A percentile compares a stretch with the other conserved stretches of the same genome.
Conservation (phyloP, 2,113 vertebrate species). For the Nestor notabilis region DNA sequence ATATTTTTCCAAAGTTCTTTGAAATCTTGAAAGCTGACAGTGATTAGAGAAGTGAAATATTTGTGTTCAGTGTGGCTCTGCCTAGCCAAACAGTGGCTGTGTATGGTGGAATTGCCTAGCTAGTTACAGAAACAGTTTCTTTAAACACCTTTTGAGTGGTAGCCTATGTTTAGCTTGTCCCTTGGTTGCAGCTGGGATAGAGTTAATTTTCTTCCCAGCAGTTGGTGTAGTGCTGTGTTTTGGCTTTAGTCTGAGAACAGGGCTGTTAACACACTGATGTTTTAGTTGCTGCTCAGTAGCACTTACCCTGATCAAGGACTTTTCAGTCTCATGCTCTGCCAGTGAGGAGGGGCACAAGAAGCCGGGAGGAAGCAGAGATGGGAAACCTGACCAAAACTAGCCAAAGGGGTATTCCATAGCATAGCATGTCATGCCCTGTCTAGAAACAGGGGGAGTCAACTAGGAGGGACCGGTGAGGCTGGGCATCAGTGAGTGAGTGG, state of each 20-base stretch:
- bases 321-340: neutral
- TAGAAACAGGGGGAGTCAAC: neutral
- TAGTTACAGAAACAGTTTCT: neutral
- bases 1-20: neutral
- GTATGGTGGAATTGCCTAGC: neutral
- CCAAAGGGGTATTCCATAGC: neutral
- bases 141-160: neutral
- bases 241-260: neutral
- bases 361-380: neutral
- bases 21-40: neutral
- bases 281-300: neutral
- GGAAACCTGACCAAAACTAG: neutral
- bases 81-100: neutral
- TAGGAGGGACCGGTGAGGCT: neutral
- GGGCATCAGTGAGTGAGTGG: neutral
- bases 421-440: neutral
- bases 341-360: neutral
- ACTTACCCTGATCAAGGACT: neutral
- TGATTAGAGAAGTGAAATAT: neutral
- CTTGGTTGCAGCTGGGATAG: neutral
- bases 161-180: neutral
- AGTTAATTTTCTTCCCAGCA: neutral
- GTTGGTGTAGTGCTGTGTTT: neutral
- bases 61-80: neutral
- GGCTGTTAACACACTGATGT: neutral